Base-by-base conservation (phyloP, 2,113 vertebrate genomes). In the Colossoma macropomum region DNA sequence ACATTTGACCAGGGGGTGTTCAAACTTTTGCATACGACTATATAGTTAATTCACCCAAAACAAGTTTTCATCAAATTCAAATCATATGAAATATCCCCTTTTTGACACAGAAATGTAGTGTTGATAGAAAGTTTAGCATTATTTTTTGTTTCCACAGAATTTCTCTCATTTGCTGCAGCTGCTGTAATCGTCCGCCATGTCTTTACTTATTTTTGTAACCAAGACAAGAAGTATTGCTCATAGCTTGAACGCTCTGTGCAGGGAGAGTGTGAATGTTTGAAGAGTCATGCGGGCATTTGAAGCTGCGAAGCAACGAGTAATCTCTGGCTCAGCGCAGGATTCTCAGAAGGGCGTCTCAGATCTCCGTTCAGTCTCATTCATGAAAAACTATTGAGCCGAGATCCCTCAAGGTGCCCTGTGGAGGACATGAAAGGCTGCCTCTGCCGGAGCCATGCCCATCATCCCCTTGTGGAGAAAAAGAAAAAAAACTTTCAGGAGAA, bases 271-370 rank as follows among this genome's bases (percentile, higher is more conserved):
- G 30, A 0, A 72, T 70, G 62, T 63, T 68, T 75, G 79, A 48
- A 52, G 62, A 68, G 50, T 12, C 60, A 70, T 80, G 17, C 25
- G 25, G 25, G 34, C 32, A 66, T 45, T 66, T 79, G 48, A 41
- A 32, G 34, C 48, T 68, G 19, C 12, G 56, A 19, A 69, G 1
- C 19, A 27, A 41, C 72, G 62, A 75, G 48, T 80, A 70, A 69
- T 75, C 50, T 60, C 13, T 34, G 59, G 60, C 54, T 70, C 63
- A 59, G 48, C 54, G 25, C 41, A 60, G 77, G 34, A 8, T 71
- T 80, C 50, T 75, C 38, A 75, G 71, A 60, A 84, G 71, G 70
- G 32, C n/a, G n/a, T 73, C 71, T 80, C 32, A 74, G 48, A 80
- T 84, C 62, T 62, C n/a, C 56, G 15, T 72, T 54, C 30, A 45